These are phyloP conservation scores for Cyrtodaria siliqua DNA, from an alignment of 2,888 invertebrate species.

Conservation along the genomic window DNA sequence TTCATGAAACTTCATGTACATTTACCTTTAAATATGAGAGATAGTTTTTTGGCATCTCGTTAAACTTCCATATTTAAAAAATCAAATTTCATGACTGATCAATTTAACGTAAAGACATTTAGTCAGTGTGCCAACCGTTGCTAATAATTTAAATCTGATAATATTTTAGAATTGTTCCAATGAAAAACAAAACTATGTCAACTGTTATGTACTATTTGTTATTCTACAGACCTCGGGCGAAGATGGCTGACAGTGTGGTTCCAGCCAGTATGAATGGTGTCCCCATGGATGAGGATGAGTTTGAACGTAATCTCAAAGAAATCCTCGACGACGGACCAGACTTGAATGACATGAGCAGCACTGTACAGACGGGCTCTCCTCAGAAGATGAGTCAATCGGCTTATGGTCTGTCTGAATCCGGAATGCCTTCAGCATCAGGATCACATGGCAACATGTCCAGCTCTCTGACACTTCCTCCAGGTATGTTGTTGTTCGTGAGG, in stretches of 20 bases:
- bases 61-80: too few species aligned
- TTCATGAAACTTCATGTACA: too few species aligned
- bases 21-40: too few species aligned
- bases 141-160: too few species aligned
- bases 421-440: not conserved
- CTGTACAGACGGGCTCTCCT: conserved; percentile 79
- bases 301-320: conserved; percentile 83
- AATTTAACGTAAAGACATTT: too few species aligned
- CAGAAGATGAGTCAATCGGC: conserved; percentile 60
- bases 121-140: too few species aligned
- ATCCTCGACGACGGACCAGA: conserved; percentile 83
- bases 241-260: conserved; percentile 62
- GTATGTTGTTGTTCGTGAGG: not conserved
- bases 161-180: too few species aligned
- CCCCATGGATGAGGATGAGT: conserved; percentile 79
- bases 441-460: conserved; percentile 30
- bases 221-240: not conserved
- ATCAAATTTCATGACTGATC: too few species aligned
- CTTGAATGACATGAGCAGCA: conserved; percentile 80
- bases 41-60: too few species aligned
- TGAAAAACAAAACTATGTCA: too few species aligned
- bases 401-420: conserved; percentile 59
- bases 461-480: conserved; percentile 36
- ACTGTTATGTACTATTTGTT: too few species aligned
- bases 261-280: conserved; percentile 63